phyloP scores from a whole-genome alignment of 2,113 vertebrate species.

The Gopherus flavomarginatus region DNA sequence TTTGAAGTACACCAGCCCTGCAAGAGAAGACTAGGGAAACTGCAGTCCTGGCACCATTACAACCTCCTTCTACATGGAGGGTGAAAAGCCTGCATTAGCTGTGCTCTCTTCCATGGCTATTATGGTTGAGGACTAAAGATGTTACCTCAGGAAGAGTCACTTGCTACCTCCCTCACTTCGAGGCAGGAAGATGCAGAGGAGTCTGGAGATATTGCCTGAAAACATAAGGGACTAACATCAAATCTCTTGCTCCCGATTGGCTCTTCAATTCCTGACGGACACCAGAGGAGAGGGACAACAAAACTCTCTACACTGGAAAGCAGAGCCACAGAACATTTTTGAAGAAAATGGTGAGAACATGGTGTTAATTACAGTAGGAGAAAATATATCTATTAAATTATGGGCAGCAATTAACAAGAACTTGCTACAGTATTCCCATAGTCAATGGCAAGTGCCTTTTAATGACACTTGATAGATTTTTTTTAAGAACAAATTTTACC shows the following conservation, averaged over 20 bases:
- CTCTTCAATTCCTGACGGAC: background rate
- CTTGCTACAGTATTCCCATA: background rate
- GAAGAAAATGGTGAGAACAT: fast-evolving
- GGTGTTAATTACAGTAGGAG: background rate
- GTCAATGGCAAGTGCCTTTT: background rate
- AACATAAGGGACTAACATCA: background rate
- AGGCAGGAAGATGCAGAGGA: background rate
- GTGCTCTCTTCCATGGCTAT: background rate
- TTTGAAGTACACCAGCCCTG: background rate
- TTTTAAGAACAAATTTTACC: background rate
- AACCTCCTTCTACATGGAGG: background rate
- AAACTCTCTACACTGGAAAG: background rate
- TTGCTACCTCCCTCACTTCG: background rate
- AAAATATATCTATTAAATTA: background rate
- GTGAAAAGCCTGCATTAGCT: background rate
- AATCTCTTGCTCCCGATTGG: fast-evolving
- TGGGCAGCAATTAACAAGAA: background rate
- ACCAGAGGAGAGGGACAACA: background rate
- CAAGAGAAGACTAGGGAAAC: background rate
- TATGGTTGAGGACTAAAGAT: background rate
- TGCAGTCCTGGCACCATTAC: background rate
- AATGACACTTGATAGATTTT: background rate
- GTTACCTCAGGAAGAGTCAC: background rate
- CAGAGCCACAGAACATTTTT: background rate
- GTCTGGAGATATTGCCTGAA: background rate